Percentiles rank a stretch among this genome's conserved stretches.
phyloP scores from a whole-genome alignment of 2,797 vertebrate genomes.

The Mormyrops attenuatus region DNA sequence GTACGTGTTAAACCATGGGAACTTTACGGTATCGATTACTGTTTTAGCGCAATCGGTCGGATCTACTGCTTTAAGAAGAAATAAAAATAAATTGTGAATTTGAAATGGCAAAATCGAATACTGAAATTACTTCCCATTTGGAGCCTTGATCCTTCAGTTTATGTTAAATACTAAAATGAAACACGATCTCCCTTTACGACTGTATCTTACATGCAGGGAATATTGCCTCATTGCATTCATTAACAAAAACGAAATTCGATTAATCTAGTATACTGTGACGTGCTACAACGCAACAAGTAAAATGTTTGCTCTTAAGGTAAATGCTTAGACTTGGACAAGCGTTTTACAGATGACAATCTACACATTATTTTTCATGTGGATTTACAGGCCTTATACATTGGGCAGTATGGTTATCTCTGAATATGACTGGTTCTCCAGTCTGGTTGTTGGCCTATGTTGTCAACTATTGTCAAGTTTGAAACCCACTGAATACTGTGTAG shows the following conservation, averaged over 20 bases:
- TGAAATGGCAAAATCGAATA: background rate
- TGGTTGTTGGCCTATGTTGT: background rate
- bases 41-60: background rate
- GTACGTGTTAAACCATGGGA: background rate
- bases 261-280: background rate
- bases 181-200: background rate
- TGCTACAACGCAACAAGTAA: background rate
- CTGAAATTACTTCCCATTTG: background rate
- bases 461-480: background rate
- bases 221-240: background rate
- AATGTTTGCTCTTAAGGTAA: background rate
- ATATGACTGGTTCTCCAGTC: background rate
- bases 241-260: background rate
- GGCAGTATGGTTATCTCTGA: background rate
- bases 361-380: background rate
- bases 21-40: constrained; percentile 3
- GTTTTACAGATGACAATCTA: background rate
- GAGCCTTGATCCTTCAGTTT: background rate
- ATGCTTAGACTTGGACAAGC: background rate
- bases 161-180: background rate
- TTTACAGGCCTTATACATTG: background rate
- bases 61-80: background rate
- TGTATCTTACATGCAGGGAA: background rate
- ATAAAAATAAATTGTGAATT: background rate
- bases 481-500: background rate